Conservation (phyloP, 2,888 invertebrate species). For the Mesorhabditis sp. region DNA sequence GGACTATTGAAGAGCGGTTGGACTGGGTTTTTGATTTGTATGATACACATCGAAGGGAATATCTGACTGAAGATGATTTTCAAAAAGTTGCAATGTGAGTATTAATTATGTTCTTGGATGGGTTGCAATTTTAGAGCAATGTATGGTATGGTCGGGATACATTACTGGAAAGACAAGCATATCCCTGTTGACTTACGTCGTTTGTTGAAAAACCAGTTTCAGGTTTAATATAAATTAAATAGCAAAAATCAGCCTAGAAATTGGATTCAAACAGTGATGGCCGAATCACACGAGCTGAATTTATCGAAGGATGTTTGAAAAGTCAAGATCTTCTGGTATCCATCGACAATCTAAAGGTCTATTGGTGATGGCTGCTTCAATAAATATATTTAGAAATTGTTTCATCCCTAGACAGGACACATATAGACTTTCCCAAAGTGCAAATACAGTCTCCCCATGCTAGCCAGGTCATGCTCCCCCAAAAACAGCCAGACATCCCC, state of each 20-base stretch:
- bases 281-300: constrained; percentile 21
- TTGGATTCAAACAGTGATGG: constrained; percentile 20
- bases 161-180: constrained; percentile 20
- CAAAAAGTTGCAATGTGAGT: constrained; percentile 15
- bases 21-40: constrained; percentile 27
- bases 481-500: too few species aligned
- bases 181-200: constrained; percentile 16
- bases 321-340: constrained; percentile 16
- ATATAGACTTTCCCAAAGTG: too few species aligned
- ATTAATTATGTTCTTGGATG: background rate
- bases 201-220: constrained; percentile 19
- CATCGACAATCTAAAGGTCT: constrained; percentile 16
- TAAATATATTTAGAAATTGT: background rate
- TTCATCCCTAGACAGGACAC: too few species aligned
- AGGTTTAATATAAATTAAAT: constrained; percentile 8
- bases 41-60: constrained; percentile 18
- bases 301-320: constrained; percentile 17
- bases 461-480: too few species aligned
- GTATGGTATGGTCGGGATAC: constrained; percentile 21
- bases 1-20: constrained; percentile 21
- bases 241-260: constrained; percentile 6
- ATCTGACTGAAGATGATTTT: constrained; percentile 24
- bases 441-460: too few species aligned
- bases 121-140: constrained; percentile 16
- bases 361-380: constrained; percentile 16